Base-by-base conservation (phyloP, 2,888 invertebrate species). In the Bellardia bayeri region DNA sequence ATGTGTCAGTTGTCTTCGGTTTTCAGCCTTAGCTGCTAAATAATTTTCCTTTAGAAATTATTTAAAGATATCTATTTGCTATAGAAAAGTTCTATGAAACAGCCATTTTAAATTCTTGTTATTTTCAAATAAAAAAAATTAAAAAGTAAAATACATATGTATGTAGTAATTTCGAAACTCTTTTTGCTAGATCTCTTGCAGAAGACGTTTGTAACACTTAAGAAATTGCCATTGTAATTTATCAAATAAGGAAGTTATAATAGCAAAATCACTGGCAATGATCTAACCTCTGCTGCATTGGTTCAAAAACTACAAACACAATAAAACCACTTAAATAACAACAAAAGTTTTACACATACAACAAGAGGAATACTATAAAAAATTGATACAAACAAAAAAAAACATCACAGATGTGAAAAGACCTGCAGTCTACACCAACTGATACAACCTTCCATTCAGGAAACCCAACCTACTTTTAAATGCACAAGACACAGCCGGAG, bases 231-330 rank as follows among this genome's bases (percentile, higher is more conserved):
- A 8, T 68, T 45, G 42, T 37, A 56, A 66, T 74, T 74, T 66
- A 74, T 74, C 56, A 74, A 74, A 56, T 56, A 66, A 82, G 81
- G 81, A 82, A 74, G 45, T 82, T 14, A 13, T 2, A 37, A 7
- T 49, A 64, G 14, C 14, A 23, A 64, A 49, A 85, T 72, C 79
- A 23, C 45, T 69, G 69, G 54, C 69, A 69, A 42, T 69, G 61
- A 75, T 85, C 63, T 85, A 79, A 80, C 85, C 79, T 61, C 85
- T 74, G 58, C 13, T 54, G 74, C 23, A 58, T 49, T 71, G 33
- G 45, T 16, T 23, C 33, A 42, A 63, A 4, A 49, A 51, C 68
- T 33, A 40, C 40, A 23, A 42, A 49, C 51, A 71, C 14, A 56
- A 40, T 5, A 33, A 56, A 23, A 33, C 11, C 37, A 37, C n/a